Base-by-base conservation (phyloP, 2,113 vertebrate species). In the Corapipo altera region DNA sequence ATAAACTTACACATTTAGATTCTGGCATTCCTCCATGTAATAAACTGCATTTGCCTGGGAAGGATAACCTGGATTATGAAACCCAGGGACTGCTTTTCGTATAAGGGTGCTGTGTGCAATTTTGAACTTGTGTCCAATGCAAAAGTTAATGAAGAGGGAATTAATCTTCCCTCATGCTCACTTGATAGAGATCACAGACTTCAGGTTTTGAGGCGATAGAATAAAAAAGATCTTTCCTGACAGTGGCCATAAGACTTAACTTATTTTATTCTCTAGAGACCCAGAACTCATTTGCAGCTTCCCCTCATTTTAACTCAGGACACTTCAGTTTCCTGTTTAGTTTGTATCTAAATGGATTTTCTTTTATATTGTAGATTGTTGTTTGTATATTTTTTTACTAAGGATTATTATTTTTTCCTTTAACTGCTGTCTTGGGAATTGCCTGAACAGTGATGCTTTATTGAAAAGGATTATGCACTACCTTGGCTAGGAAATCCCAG, bases 251-350 rank as follows among this genome's bases (percentile, higher is more conserved):
- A 69, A 78, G 17, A 37, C 75, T 66, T 37, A 89, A 87, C 94
- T 89, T 26, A 64, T 86, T 94, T 75, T 79, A 84, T 91, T 92
- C 81, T 93, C 92, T 54, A 35, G 78, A 91, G 90, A 72, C 51
- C 43, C 59, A 90, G 89, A 96, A 81, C 65, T 91, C 85, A 82
- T 95, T 93, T 96, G 88, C 72, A 84, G 69, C 58, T 92, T 96
- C 88, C 95, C 75, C 51, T 95, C 77, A 62, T 93, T 94, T 94
- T 95, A 97, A 96, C 82, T 90, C 77, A 80, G 73, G 89, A 93
- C 91, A 95, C 95, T 95, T 96, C 83, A 58, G 90, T 94, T 96
- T 96, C 95, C 95, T 97, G 92, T 93, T 97, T 97, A 93, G 87
- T 95, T 97, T 92, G 72, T 73, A 79, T 95, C 73, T 91, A 86